A percentile compares a stretch with the other conserved stretches of the same genome.
These are phyloP conservation scores for Alitta virens DNA, from an alignment of 2,888 invertebrate species.

Conservation along the genomic window DNA sequence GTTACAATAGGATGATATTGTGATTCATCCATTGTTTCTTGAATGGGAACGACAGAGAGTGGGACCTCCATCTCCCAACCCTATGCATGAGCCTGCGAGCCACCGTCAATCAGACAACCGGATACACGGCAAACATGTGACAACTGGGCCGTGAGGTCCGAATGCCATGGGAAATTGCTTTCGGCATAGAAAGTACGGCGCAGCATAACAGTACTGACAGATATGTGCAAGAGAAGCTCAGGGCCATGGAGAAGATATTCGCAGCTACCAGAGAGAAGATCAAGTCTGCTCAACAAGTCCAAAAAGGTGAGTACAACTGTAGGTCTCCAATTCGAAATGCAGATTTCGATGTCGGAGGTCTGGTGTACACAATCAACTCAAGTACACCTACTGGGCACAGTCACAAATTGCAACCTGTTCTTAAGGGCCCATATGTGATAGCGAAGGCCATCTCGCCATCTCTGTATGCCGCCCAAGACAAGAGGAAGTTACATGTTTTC, in stretches of 20 bases:
- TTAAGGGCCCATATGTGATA: not conserved
- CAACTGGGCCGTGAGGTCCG: not conserved
- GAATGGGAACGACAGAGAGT: not conserved
- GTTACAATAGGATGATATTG: not conserved
- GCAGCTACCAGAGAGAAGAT: too few relatives aligned
- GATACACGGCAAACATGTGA: not conserved
- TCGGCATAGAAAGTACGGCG: not conserved
- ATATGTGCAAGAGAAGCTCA: not conserved
- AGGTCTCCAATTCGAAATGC: not conserved
- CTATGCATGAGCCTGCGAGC: not conserved
- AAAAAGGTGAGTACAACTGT: too few relatives aligned
- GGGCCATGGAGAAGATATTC: too few relatives aligned
- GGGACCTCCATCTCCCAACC: not conserved
- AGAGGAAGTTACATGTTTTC: not conserved
- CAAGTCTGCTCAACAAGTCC: too few relatives aligned
- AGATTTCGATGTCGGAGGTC: not conserved
- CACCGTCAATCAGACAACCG: not conserved
- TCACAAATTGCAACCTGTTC: not conserved
- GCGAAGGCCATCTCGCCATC: not conserved
- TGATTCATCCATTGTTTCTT: not conserved
- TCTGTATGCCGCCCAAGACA: not conserved
- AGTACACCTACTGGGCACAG: not conserved
- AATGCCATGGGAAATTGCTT: not conserved
- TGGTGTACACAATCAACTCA: not conserved
- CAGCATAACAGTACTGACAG: too few relatives aligned